phyloP scores from a whole-genome alignment of 92 coral and sea anemone genomes.

The Muricea muricata region DNA sequence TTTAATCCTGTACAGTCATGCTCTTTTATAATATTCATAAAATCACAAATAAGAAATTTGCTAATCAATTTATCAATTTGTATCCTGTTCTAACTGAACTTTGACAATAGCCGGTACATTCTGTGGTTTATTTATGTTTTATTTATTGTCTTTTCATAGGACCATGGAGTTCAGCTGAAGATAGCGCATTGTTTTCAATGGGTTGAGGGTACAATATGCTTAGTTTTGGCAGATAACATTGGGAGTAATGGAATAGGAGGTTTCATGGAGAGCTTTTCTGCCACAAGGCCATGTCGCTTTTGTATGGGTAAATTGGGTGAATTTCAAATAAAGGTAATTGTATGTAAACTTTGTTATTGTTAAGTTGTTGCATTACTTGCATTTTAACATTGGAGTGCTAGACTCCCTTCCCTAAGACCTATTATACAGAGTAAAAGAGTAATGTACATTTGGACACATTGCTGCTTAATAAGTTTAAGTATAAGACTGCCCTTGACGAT shows the following conservation, averaged over 20 bases:
- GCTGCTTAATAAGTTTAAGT: too few relatives aligned
- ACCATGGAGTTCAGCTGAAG: conserved; percentile 53
- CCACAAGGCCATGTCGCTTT: conserved; percentile 63
- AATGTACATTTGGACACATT: too few relatives aligned
- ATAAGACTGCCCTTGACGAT: too few relatives aligned
- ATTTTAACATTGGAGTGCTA: too few relatives aligned
- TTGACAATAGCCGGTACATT: not conserved
- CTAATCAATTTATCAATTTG: not conserved
- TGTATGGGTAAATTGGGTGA: conserved; percentile 65
- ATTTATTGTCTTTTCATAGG: conserved; percentile 39
- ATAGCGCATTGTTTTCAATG: conserved; percentile 29
- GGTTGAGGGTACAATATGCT: conserved; percentile 56
- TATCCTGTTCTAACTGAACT: not conserved
- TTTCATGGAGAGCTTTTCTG: conserved; percentile 67
- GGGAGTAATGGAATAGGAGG: conserved; percentile 68
- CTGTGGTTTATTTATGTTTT: not conserved
- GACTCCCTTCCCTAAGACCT: too few relatives aligned
- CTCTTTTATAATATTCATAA: too few relatives aligned
- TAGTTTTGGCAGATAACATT: conserved; percentile 67
- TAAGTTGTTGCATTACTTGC: too few relatives aligned
- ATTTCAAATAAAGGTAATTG: conserved; percentile 62
- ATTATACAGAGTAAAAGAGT: too few relatives aligned
- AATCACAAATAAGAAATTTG: too few relatives aligned
- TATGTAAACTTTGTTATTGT: not conserved
- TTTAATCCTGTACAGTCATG: too few relatives aligned